phyloP scores from a whole-genome alignment of 2,888 invertebrate genomes.

The Volucella zonaria region DNA sequence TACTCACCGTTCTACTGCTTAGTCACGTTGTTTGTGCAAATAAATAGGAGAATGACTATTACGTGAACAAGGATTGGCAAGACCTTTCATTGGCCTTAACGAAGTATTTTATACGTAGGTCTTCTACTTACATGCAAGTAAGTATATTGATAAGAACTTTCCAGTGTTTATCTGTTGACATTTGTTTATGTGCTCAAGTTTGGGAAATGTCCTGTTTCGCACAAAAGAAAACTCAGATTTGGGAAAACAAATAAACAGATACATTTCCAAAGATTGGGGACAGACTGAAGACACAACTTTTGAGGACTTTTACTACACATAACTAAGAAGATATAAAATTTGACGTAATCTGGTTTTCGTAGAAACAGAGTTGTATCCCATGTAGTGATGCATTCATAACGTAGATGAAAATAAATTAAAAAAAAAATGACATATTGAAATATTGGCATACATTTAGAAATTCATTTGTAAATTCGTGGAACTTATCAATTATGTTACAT shows the following conservation, averaged over 20 bases:
- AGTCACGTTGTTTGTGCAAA: slow-evolving; percentile 41
- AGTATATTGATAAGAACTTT: slow-evolving; percentile 22
- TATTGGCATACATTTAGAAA: too few relatives aligned
- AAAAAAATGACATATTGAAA: too few relatives aligned
- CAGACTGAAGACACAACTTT: not conserved
- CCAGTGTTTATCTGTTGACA: slow-evolving; percentile 39
- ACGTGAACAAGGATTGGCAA: not conserved
- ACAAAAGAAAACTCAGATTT: not conserved
- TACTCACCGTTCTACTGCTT: slow-evolving; percentile 34
- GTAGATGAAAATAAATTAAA: too few relatives aligned
- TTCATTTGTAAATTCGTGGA: too few relatives aligned
- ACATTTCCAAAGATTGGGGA: not conserved
- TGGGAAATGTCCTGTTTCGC: slow-evolving; percentile 17
- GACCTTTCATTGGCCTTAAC: slow-evolving; percentile 23
- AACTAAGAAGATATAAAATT: too few relatives aligned
- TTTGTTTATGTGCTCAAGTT: slow-evolving; percentile 13
- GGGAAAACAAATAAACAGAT: slow-evolving; percentile 9
- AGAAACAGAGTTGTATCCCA: too few relatives aligned
- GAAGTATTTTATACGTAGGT: slow-evolving; percentile 25
- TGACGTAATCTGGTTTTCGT: too few relatives aligned
- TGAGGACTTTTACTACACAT: not conserved
- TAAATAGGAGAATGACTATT: slow-evolving; percentile 16
- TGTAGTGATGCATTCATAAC: too few relatives aligned
- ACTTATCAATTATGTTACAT: too few relatives aligned
- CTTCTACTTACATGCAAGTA: not conserved